Conservation (phyloP, 92 coral and sea anemone genomes). For the Metridium senile region DNA sequence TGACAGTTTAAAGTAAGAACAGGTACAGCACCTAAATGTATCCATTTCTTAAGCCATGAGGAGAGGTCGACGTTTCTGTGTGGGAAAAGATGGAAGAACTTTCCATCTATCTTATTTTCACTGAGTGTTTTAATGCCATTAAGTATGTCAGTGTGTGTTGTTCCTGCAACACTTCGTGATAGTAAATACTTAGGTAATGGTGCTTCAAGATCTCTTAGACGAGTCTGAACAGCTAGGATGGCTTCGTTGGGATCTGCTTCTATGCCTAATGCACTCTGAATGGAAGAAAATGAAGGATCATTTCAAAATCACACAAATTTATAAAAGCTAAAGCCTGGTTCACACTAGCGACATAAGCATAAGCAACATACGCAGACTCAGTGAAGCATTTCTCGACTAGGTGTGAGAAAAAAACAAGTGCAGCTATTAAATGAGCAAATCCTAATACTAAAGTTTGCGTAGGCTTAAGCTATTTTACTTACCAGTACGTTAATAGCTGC, state of each 20-base stretch:
- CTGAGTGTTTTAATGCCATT: constrained; percentile 58
- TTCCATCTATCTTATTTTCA: constrained; percentile 48
- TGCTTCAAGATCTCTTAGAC: constrained; percentile 65
- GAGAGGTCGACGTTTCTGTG: constrained; percentile 52
- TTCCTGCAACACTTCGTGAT: constrained; percentile 82
- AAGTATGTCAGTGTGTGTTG: constrained; percentile 61
- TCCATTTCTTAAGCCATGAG: constrained; percentile 72
- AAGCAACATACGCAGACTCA: too few species aligned
- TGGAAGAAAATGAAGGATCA: background rate
- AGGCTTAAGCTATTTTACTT: too few species aligned
- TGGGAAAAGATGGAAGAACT: constrained; percentile 71
- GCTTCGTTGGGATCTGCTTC: constrained; percentile 26
- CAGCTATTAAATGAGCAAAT: too few species aligned
- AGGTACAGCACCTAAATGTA: constrained; percentile 62
- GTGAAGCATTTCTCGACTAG: too few species aligned
- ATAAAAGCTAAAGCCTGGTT: too few species aligned
- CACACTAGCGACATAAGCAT: background rate
- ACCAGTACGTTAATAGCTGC: constrained; percentile 81
- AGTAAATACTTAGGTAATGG: constrained; percentile 63
- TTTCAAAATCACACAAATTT: too few species aligned
- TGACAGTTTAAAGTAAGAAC: constrained; percentile 71
- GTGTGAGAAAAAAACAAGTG: too few species aligned
- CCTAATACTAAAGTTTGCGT: too few species aligned
- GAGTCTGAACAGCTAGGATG: constrained; percentile 58
- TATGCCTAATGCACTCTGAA: constrained; percentile 37